These are phyloP conservation scores for Monochamus saltuarius DNA, from an alignment of 1,140 invertebrate species.

Conservation along the genomic window DNA sequence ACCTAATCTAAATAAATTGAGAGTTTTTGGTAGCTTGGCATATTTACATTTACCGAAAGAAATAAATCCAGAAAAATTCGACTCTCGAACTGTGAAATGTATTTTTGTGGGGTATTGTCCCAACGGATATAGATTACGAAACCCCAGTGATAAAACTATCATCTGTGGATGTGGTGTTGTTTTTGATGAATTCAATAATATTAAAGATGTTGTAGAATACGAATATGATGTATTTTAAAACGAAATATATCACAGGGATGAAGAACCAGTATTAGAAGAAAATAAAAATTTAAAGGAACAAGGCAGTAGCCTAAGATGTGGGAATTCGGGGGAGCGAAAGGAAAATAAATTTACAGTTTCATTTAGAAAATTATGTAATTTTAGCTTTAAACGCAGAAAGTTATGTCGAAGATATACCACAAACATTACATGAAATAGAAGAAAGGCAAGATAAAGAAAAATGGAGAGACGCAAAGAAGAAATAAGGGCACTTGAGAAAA, in stretches of 20 bases:
- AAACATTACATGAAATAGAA: not conserved
- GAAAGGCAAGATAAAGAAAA: not conserved
- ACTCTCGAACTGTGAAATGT: not conserved
- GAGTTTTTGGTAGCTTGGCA: constrained; percentile 45
- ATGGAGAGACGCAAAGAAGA: constrained; percentile 9
- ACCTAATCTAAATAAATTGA: constrained; percentile 27
- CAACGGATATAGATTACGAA: constrained; percentile 7
- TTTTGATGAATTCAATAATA: constrained; percentile 8
- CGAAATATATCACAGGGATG: not conserved
- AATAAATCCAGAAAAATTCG: constrained; percentile 27
- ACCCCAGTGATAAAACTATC: not conserved
- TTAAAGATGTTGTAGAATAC: not conserved
- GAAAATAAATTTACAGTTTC: not conserved
- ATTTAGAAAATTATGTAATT: not conserved
- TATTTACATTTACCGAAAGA: constrained; percentile 38
- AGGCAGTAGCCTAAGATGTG: not conserved
- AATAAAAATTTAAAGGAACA: not conserved
- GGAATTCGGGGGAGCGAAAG: not conserved
- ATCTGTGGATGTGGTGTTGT: constrained; percentile 5
- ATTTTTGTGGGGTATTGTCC: constrained; percentile 11
- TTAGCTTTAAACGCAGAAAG: not conserved
- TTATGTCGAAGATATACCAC: not conserved
- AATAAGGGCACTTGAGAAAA: constrained; percentile 20
- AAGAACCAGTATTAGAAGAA: not conserved
- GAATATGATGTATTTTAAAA: constrained; percentile 7